These are phyloP conservation scores for Gambusia holbrooki DNA, from an alignment of 2,113 vertebrate species.

Conservation along the genomic window DNA sequence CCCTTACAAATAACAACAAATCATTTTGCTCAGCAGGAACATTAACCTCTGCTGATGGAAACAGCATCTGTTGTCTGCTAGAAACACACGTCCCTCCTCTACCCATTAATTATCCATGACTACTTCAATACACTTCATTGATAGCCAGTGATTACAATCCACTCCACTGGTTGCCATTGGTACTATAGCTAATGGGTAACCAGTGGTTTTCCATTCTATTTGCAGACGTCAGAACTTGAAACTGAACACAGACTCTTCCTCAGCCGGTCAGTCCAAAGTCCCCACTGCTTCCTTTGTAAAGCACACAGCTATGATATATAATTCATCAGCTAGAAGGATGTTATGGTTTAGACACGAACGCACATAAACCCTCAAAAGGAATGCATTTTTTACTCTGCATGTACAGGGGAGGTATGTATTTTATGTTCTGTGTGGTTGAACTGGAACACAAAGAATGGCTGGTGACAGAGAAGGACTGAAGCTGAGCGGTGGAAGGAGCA, in stretches of 20 bases:
- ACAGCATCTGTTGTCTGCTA: too few relatives aligned
- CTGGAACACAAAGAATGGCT: not conserved
- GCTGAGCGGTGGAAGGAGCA: slow-evolving; percentile 6
- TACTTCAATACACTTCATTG: too few relatives aligned
- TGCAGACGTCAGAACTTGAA: not conserved
- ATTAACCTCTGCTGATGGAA: too few relatives aligned
- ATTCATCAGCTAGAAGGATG: slow-evolving; percentile 27
- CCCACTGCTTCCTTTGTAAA: slow-evolving; percentile 3
- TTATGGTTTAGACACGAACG: slow-evolving; percentile 31
- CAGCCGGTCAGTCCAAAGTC: slow-evolving; percentile 12
- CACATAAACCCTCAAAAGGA: slow-evolving; percentile 35
- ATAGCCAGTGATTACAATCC: too few relatives aligned
- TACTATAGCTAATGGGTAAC: not conserved
- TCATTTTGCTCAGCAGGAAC: too few relatives aligned
- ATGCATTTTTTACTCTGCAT: slow-evolving; percentile 51
- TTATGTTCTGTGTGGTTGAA: not conserved
- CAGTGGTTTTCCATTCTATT: not conserved
- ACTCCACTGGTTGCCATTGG: too few relatives aligned
- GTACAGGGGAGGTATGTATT: not conserved
- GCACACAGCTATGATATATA: slow-evolving; percentile 26
- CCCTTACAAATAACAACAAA: too few relatives aligned
- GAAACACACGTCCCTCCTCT: too few relatives aligned
- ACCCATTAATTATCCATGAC: too few relatives aligned
- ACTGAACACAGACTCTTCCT: not conserved
- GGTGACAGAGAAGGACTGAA: not conserved